Evolutionary conservation across 2,113 vertebrate genomes (phyloP).

Genomic region (Sisor rabdophorus): DNA sequence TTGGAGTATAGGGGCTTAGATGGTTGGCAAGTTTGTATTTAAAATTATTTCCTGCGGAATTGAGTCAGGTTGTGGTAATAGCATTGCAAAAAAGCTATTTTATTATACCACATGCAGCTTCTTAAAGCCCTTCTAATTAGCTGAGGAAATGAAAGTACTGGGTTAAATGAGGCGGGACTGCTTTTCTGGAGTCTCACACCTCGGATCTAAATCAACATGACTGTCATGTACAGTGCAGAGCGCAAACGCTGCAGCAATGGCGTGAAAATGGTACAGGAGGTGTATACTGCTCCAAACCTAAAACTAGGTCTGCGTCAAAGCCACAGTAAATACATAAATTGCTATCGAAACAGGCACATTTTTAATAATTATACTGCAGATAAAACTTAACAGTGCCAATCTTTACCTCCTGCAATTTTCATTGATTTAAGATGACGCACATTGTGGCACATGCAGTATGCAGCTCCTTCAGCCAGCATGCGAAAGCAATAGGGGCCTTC

Average conservation of each 20-base stretch:
- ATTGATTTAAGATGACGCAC: slow-evolving; percentile 27
- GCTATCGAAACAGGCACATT: not conserved
- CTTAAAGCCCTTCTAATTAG: slow-evolving; percentile 6
- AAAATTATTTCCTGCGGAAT: not conserved
- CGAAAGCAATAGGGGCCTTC: slow-evolving; percentile 42
- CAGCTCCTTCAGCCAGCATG: slow-evolving; percentile 42
- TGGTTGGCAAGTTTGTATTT: not conserved
- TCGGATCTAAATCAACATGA: slow-evolving; percentile 58
- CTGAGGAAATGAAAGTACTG: not conserved
- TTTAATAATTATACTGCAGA: slow-evolving; percentile 20
- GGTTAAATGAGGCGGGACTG: not conserved
- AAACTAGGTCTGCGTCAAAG: not conserved
- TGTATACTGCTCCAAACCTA: slow-evolving; percentile 6
- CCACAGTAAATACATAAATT: slow-evolving; percentile 10
- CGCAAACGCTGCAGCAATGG: not conserved
- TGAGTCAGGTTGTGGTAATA: not conserved
- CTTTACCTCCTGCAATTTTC: slow-evolving; percentile 22
- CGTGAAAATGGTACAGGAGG: not conserved
- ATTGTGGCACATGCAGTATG: slow-evolving; percentile 28
- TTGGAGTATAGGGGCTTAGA: not conserved
- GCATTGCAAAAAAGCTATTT: not conserved
- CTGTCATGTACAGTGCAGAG: slow-evolving; percentile 35
- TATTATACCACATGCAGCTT: not conserved
- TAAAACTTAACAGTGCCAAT: slow-evolving; percentile 35
- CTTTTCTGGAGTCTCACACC: slow-evolving; percentile 8